These are phyloP conservation scores for Mesitornis unicolor DNA, from an alignment of 2,113 vertebrate genomes.

Conservation along the genomic window DNA sequence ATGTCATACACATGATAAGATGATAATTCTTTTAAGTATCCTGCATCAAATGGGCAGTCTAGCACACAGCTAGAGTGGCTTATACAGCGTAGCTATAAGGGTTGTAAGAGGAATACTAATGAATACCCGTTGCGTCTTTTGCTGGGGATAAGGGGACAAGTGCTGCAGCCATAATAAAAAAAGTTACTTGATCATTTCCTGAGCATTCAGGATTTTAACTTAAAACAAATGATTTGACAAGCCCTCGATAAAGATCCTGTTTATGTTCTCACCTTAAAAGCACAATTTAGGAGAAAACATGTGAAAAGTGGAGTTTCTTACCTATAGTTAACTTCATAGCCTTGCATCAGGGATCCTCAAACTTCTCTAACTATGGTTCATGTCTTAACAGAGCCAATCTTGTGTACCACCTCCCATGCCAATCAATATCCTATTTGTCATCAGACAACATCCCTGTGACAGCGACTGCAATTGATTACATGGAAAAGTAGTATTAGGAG, in stretches of 20 bases:
- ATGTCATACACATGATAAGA: background rate
- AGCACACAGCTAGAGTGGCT: background rate
- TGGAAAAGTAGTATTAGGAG: background rate
- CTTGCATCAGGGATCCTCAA: background rate
- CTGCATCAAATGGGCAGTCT: background rate
- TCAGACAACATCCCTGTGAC: background rate
- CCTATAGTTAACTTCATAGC: background rate
- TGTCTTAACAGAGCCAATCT: background rate
- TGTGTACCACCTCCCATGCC: background rate
- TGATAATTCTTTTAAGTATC: background rate
- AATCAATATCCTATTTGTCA: background rate
- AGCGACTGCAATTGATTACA: background rate
- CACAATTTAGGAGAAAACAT: background rate
- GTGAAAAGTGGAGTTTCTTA: background rate
- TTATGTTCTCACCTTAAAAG: slow-evolving; percentile 10
- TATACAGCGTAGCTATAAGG: background rate
- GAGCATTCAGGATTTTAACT: background rate
- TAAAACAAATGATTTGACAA: background rate
- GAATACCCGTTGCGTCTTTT: background rate
- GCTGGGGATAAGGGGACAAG: background rate
- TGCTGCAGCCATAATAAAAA: background rate
- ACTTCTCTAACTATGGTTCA: background rate
- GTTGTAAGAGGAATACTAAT: background rate
- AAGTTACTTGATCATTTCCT: background rate
- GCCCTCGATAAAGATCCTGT: background rate